phyloP scores from a whole-genome alignment of 2,888 invertebrate species.

The Ypsolopha scabrella region DNA sequence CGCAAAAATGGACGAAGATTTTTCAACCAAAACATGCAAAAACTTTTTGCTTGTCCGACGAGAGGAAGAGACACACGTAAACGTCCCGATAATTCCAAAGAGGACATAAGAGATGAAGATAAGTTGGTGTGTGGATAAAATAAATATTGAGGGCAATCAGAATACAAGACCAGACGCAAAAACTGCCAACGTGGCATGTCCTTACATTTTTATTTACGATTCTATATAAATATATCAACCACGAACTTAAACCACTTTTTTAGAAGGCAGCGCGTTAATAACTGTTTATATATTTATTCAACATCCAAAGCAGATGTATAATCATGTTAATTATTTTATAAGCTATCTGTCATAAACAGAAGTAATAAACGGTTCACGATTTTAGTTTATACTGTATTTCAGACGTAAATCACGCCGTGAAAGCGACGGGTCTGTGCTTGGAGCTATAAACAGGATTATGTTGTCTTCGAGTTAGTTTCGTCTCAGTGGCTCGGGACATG shows the following conservation, averaged over 20 bases:
- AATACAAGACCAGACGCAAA: neutral
- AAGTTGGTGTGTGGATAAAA: neutral
- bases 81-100: neutral
- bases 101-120: neutral
- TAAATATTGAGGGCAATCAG: neutral
- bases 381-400: neutral
- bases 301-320: no score
- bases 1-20: no score
- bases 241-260: neutral
- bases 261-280: no score
- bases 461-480: neutral
- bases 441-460: neutral
- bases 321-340: no score
- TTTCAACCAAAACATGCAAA: no score
- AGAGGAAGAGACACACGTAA: neutral
- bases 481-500: neutral
- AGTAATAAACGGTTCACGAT: no score
- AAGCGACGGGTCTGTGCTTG: neutral
- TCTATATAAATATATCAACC: neutral
- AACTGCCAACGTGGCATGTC: neutral
- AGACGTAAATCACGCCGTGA: neutral
- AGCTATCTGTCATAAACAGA: no score
- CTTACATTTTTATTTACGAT: neutral
- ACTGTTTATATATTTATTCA: no score
- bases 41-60: neutral